phyloP scores from a whole-genome alignment of 2,888 invertebrate genomes.

The Drosophila birchii region DNA sequence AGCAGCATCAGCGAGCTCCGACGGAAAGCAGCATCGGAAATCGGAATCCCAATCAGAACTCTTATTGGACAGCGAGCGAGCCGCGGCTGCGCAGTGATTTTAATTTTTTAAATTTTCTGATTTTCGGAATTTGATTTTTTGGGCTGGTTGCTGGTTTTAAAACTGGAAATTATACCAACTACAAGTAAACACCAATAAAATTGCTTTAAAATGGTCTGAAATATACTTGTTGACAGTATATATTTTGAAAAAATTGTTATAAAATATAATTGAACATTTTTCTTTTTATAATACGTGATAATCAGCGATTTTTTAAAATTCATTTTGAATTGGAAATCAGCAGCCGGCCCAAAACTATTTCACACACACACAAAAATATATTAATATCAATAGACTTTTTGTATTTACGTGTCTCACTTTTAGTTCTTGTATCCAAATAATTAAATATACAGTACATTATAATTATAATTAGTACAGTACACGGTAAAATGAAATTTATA shows the following conservation, averaged over 20 bases:
- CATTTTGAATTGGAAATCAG: not conserved
- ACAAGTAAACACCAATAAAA: not conserved
- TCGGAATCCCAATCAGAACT: conserved; percentile 50
- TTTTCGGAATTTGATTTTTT: not conserved
- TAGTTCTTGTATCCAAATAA: conserved; percentile 72
- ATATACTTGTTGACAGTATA: not conserved
- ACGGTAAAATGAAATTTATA: conserved; percentile 70
- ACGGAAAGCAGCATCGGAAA: not conserved
- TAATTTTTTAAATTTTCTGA: not conserved
- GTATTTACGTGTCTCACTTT: conserved; percentile 49
- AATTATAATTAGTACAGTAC: conserved; percentile 75
- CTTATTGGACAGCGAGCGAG: conserved; percentile 62
- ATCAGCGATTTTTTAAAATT: not conserved
- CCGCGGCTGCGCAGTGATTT: conserved; percentile 57
- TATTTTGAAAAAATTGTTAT: not conserved
- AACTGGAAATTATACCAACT: not conserved
- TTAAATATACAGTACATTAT: conserved; percentile 82
- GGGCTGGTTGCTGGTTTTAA: conserved; percentile 1
- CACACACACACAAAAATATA: conserved; percentile 40
- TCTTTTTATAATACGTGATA: not conserved
- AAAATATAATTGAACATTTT: not conserved
- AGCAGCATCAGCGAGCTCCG: conserved; percentile 9
- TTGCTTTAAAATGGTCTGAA: not conserved
- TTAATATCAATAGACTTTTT: conserved; percentile 48
- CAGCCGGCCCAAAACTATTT: conserved; percentile 6